These are phyloP conservation scores for Drosophila bifasciata DNA, from an alignment of 1,140 invertebrate genomes.

Conservation along the genomic window DNA sequence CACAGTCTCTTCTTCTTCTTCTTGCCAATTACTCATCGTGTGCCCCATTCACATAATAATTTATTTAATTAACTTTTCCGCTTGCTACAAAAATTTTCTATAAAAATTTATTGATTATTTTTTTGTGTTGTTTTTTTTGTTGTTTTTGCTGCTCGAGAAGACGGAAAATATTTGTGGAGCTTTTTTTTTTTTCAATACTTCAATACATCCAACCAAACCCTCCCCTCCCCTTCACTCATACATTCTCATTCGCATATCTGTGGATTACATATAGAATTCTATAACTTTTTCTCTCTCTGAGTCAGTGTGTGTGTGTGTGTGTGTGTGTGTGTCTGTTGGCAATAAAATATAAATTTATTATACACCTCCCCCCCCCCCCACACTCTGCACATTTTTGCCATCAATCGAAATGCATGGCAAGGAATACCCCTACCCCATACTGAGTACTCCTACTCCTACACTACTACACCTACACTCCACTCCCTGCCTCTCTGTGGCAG, in stretches of 20 bases:
- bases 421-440: neutral
- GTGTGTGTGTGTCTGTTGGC: slow-evolving; percentile 58
- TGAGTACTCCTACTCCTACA: neutral
- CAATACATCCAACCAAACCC: neutral
- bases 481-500: neutral
- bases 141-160: slow-evolving; percentile 4
- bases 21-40: slow-evolving; percentile 82
- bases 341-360: slow-evolving; percentile 79
- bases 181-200: slow-evolving; percentile 50
- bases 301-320: slow-evolving; percentile 6
- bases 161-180: slow-evolving; percentile 47
- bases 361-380: slow-evolving; percentile 16
- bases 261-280: slow-evolving; percentile 26
- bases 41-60: slow-evolving; percentile 82
- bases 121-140: slow-evolving; percentile 18
- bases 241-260: slow-evolving; percentile 1
- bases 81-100: slow-evolving; percentile 73
- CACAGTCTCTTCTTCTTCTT: slow-evolving; percentile 46
- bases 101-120: slow-evolving; percentile 75
- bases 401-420: slow-evolving; percentile 62
- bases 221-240: slow-evolving; percentile 1
- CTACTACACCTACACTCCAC: slow-evolving; percentile 6
- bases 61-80: slow-evolving; percentile 83
- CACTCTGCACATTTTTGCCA: slow-evolving; percentile 46
- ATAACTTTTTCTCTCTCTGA: slow-evolving; percentile 31